Evolutionary conservation across 1,140 invertebrate species (phyloP).

Genomic region (Caenorhabditis briggsae): DNA sequence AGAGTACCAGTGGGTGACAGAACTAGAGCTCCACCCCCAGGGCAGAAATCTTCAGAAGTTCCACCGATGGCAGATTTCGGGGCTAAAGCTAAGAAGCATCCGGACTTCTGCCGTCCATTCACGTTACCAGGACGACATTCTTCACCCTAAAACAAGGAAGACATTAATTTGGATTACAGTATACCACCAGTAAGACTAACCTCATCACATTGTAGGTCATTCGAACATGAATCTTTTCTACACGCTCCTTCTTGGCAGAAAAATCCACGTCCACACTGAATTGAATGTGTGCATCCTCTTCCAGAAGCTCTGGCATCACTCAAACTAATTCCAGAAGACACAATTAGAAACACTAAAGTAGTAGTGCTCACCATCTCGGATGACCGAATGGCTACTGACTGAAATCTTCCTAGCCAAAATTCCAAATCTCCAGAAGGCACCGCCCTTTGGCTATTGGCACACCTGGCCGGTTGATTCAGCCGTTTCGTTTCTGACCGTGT

Average conservation of each 20-base stretch:
- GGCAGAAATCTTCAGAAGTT: slow-evolving; percentile 62
- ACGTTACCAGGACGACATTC: slow-evolving; percentile 62
- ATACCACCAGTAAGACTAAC: not conserved
- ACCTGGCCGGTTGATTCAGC: slow-evolving; percentile 36
- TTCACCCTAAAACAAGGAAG: slow-evolving; percentile 60
- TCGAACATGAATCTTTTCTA: slow-evolving; percentile 51
- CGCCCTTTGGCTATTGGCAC: slow-evolving; percentile 24
- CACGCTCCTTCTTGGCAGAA: slow-evolving; percentile 42
- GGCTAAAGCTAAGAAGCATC: slow-evolving; percentile 54
- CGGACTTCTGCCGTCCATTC: slow-evolving; percentile 52
- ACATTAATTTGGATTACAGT: no score
- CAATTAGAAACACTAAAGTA: not conserved
- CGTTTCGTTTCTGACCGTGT: not conserved
- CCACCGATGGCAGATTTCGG: slow-evolving; percentile 25
- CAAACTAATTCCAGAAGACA: not conserved
- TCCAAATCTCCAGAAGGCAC: not conserved
- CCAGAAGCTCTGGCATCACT: not conserved
- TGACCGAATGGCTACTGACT: slow-evolving; percentile 38
- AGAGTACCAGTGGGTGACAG: slow-evolving; percentile 50
- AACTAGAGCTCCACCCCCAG: slow-evolving; percentile 64
- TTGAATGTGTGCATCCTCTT: slow-evolving; percentile 25
- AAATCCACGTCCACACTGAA: slow-evolving; percentile 53
- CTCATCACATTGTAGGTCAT: slow-evolving; percentile 45
- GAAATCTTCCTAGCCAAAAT: slow-evolving; percentile 16
- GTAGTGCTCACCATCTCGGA: not conserved